Percentiles rank a stretch among this genome's conserved stretches.
Conservation (phyloP, 2,888 invertebrate species). For the Platerodrilus igneus region DNA sequence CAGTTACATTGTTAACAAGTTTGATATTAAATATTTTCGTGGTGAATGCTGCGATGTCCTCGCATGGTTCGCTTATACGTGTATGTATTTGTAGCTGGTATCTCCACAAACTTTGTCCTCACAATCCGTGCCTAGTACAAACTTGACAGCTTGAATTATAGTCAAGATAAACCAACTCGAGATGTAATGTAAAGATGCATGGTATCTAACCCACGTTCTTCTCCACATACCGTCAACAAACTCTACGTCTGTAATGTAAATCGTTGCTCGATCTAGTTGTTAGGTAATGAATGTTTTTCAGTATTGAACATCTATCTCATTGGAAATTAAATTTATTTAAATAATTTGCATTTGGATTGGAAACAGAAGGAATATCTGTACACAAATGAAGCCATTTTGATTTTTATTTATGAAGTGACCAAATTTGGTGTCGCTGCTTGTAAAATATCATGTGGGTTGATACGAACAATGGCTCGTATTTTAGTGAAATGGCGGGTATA, state of each 20-base stretch:
- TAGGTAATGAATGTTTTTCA: too few species aligned
- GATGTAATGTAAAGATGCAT: slow-evolving; percentile 47
- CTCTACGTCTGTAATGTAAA: slow-evolving; percentile 33
- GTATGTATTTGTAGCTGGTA: too few species aligned
- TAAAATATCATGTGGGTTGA: slow-evolving; percentile 46
- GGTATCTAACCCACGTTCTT: slow-evolving; percentile 48
- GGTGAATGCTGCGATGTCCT: too few species aligned
- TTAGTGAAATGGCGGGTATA: slow-evolving; percentile 44
- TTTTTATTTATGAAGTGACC: slow-evolving; percentile 49
- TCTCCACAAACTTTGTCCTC: slow-evolving; percentile 42
- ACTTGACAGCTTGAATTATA: slow-evolving; percentile 43
- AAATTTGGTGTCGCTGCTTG: slow-evolving; percentile 49
- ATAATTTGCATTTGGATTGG: slow-evolving; percentile 19
- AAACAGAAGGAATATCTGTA: slow-evolving; percentile 37
- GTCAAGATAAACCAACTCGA: slow-evolving; percentile 43
- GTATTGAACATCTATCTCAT: too few species aligned
- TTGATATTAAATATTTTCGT: slow-evolving; percentile 43
- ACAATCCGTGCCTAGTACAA: slow-evolving; percentile 45
- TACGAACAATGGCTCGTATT: slow-evolving; percentile 47
- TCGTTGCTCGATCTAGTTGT: too few species aligned
- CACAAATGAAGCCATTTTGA: slow-evolving; percentile 50
- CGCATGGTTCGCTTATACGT: too few species aligned
- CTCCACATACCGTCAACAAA: too few species aligned
- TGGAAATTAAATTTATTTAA: too few species aligned
- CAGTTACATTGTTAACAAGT: slow-evolving; percentile 42